phyloP scores from a whole-genome alignment of 1,140 invertebrate species.

The Arion vulgaris region DNA sequence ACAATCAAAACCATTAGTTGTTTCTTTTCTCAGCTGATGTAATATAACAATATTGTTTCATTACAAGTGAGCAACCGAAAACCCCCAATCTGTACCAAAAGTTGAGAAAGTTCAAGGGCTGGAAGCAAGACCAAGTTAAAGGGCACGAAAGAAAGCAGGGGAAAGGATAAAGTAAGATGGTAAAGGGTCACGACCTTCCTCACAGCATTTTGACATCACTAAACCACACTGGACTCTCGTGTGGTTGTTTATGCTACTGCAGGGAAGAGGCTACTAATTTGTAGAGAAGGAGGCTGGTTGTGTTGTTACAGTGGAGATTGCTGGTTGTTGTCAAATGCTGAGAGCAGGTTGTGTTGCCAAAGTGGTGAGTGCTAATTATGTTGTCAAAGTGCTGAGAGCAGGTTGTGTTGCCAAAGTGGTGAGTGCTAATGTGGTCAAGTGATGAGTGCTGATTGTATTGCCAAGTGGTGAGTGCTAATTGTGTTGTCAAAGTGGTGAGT shows the following conservation, averaged over 20 bases:
- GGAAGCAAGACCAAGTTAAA: slow-evolving; percentile 54
- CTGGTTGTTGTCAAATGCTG: background rate
- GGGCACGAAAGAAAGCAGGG: slow-evolving; percentile 59
- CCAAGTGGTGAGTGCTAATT: too few species aligned
- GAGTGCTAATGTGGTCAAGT: too few species aligned
- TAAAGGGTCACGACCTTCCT: slow-evolving; percentile 64
- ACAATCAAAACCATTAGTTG: too few species aligned
- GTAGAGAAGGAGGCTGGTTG: background rate
- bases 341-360: background rate
- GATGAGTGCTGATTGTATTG: too few species aligned
- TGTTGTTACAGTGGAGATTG: background rate
- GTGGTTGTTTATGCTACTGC: slow-evolving; percentile 67
- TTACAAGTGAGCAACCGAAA: slow-evolving; percentile 58
- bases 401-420: too few species aligned
- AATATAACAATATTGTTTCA: too few species aligned
- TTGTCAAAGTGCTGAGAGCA: too few species aligned
- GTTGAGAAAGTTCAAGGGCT: slow-evolving; percentile 56
- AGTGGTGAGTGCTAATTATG: background rate
- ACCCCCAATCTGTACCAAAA: slow-evolving; percentile 56
- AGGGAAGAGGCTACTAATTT: slow-evolving; percentile 43
- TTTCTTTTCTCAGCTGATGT: too few species aligned
- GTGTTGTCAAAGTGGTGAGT: too few species aligned
- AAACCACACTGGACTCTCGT: slow-evolving; percentile 70
- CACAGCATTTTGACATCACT: slow-evolving; percentile 68
- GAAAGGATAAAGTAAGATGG: slow-evolving; percentile 60